phyloP scores from a whole-genome alignment of 2,113 vertebrate species.

The Podarcis muralis region DNA sequence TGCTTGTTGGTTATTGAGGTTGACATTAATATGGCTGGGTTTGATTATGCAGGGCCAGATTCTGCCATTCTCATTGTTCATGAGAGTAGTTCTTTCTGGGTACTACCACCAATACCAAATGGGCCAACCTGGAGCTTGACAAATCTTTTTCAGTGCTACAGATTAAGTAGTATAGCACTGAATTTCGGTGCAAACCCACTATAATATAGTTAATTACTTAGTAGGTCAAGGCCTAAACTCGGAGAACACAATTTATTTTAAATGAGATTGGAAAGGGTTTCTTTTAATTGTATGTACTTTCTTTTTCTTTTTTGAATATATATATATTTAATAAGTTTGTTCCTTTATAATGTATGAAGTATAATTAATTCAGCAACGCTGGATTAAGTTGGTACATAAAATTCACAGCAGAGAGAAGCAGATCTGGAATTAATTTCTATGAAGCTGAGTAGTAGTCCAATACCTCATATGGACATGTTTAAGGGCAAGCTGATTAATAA shows the following conservation, averaged over 20 bases:
- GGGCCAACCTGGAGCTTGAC: background rate
- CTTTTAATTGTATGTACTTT: background rate
- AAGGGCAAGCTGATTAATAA: constrained; percentile 5
- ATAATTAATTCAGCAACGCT: constrained; percentile 30
- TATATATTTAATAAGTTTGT: constrained; percentile 21
- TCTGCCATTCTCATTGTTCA: background rate
- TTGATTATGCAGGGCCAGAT: background rate
- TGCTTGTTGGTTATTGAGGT: background rate
- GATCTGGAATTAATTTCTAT: constrained; percentile 15
- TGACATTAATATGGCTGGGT: background rate
- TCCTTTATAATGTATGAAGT: constrained; percentile 26
- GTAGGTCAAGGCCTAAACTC: background rate
- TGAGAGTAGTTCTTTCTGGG: background rate
- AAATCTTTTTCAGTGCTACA: background rate
- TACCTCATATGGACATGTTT: background rate
- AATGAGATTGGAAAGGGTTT: constrained; percentile 9
- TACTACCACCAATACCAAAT: background rate
- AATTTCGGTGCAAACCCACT: background rate
- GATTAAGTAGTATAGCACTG: background rate
- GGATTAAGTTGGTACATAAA: constrained; percentile 28
- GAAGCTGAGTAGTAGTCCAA: background rate
- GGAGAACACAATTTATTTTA: constrained; percentile 6
- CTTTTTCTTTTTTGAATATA: background rate
- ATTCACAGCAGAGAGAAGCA: constrained; percentile 13
- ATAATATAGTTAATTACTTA: background rate